Evolutionary conservation across 2,888 invertebrate species (phyloP), one percentile per base, ranked within the genome.

Genomic region (Macrosiphum euphorbiae): DNA sequence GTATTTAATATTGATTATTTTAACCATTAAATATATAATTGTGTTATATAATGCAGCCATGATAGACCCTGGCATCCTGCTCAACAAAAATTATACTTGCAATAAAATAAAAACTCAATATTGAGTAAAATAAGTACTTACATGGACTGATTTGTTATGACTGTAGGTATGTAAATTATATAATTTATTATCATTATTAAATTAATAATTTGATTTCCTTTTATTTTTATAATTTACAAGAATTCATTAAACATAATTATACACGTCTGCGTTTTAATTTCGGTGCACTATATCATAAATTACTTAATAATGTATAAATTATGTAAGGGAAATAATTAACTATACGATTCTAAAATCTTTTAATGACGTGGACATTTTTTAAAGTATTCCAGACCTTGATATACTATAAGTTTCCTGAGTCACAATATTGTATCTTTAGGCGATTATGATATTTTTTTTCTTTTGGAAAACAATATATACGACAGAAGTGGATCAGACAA

Each of bases 361-460:
- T 90, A 78, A 78, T 90, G 78, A 90, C 50, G 67, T 47, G n/a
- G 78, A 78, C 89, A 28, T n/a, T 78, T 78, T 78, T 90, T 50
- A 8, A 52, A 50, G 35, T 78, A 35, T 35, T 90, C 50, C 47
- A 28, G 44, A 86, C 91, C 91, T 91, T 86, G 91, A 58, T 20
- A 58, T 52, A 78, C 5, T 90, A n/a, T 55, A 85, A 58, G 55
- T 58, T 91, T 91, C 91, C 91, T 58, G 91, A 86, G 85, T 86
- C 35, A 47, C 85, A 58, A 91, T 35, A 47, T 86, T 58, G 11
- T 86, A 41, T 58, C 91, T 86, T n/a, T 4, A 47, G 58, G 91
- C 91, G 91, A 85, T 58, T 58, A 84, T 44, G 44, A 16, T 85
- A 24, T 91, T 55, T 28, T 44, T 47, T 55, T 78, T 67, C 35